Conservation (phyloP, 2,797 vertebrate species). For the Poecilia wingei region DNA sequence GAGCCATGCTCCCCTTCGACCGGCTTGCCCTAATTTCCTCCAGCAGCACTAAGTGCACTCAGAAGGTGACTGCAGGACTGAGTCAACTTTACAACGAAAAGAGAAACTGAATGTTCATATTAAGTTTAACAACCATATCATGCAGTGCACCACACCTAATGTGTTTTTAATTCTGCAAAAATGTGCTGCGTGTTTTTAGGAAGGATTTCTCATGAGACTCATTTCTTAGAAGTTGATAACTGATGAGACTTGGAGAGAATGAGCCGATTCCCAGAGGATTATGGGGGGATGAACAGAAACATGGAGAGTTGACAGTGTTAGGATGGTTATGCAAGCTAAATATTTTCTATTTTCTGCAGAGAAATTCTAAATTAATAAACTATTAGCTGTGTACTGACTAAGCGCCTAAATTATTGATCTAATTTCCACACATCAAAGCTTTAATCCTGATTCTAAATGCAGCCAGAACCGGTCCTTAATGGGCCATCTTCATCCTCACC, state of each 20-base stretch:
- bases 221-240: background rate
- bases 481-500: conserved; percentile 19
- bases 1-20: background rate
- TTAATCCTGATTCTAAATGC: conserved; percentile 35
- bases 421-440: conserved; percentile 23
- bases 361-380: conserved; percentile 21
- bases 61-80: background rate
- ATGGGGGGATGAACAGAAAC: background rate
- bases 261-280: background rate
- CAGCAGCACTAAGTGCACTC: background rate
- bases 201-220: background rate
- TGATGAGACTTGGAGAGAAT: background rate
- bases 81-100: background rate
- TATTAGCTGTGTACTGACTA: conserved; percentile 22
- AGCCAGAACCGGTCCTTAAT: conserved; percentile 29
- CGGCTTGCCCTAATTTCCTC: background rate
- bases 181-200: background rate
- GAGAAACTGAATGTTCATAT: background rate
- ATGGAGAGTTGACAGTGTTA: background rate
- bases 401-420: conserved; percentile 35
- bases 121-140: background rate
- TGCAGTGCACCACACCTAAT: background rate
- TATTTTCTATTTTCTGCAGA: conserved; percentile 17
- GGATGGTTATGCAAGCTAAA: conserved; percentile 8
- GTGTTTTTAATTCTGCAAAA: background rate